Conservation (phyloP, 2,888 invertebrate species). For the Sarcophaga variegata region DNA sequence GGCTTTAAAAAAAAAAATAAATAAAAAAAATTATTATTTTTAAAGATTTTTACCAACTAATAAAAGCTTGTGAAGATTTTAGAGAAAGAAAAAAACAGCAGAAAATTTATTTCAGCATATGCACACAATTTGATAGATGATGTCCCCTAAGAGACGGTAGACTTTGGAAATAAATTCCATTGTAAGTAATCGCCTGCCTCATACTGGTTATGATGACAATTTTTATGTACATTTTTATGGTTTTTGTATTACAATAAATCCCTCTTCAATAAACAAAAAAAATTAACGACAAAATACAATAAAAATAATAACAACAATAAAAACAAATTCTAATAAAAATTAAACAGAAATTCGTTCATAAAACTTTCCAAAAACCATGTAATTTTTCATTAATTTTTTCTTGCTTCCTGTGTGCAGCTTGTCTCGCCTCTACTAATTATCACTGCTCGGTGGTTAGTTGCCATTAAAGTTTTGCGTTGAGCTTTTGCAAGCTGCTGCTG, state of each 20-base stretch:
- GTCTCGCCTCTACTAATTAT: not conserved
- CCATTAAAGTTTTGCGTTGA: constrained; percentile 2
- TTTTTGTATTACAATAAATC: not conserved
- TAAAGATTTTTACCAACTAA: constrained; percentile 1
- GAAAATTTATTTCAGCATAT: constrained; percentile 14
- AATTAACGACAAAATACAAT: not conserved
- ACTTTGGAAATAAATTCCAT: constrained; percentile 67
- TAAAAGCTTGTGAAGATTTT: not conserved
- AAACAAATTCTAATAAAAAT: constrained; percentile 5
- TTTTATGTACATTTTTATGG: constrained; percentile 59
- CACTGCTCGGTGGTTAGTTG: not conserved
- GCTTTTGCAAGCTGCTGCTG: not conserved
- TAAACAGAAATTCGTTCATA: constrained; percentile 58
- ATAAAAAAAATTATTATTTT: constrained; percentile 4
- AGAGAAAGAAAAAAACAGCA: no score
- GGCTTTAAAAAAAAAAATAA: constrained; percentile 43
- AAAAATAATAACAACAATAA: constrained; percentile 31
- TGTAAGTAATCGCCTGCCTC: constrained; percentile 68
- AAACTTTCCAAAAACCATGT: constrained; percentile 49
- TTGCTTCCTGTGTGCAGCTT: constrained; percentile 16
- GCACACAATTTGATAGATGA: constrained; percentile 63
- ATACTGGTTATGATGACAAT: constrained; percentile 67
- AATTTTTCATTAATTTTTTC: constrained; percentile 31
- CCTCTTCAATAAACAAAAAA: not conserved
- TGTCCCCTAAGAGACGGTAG: constrained; percentile 57